These are phyloP conservation scores for Myripristis jacobus DNA, from an alignment of 2,797 vertebrate species.

Conservation along the genomic window DNA sequence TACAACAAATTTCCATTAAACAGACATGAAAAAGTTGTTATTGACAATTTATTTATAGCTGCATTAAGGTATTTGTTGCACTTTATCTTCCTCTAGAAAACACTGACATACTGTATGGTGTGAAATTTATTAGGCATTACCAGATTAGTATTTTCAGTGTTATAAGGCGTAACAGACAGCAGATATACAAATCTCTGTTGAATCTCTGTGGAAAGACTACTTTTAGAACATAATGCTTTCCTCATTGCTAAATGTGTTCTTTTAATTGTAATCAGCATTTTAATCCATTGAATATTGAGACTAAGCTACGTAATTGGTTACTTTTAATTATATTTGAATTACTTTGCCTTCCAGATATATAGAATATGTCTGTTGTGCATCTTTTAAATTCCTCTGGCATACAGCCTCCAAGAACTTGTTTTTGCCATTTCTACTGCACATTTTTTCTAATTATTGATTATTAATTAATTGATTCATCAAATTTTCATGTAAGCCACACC, in stretches of 20 bases:
- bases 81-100: not conserved
- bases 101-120: not conserved
- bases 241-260: too few species aligned
- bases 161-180: not conserved
- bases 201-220: not conserved
- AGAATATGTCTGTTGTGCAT: not conserved
- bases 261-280: not conserved
- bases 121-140: not conserved
- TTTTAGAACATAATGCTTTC: not conserved
- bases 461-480: too few species aligned
- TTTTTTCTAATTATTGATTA: not conserved
- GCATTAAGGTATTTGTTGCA: not conserved
- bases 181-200: not conserved
- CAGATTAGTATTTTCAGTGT: not conserved
- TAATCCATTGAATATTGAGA: not conserved
- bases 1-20: conserved; percentile 3
- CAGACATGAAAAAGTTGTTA: not conserved
- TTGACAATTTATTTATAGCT: not conserved
- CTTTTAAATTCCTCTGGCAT: not conserved
- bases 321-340: not conserved
- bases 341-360: not conserved
- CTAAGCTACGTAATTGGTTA: not conserved
- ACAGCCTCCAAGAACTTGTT: not conserved
- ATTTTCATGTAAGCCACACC: not conserved
- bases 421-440: not conserved